Percentiles rank a stretch among this genome's conserved stretches.
Conservation (phyloP, 2,888 invertebrate species). For the Phengaris arion region DNA sequence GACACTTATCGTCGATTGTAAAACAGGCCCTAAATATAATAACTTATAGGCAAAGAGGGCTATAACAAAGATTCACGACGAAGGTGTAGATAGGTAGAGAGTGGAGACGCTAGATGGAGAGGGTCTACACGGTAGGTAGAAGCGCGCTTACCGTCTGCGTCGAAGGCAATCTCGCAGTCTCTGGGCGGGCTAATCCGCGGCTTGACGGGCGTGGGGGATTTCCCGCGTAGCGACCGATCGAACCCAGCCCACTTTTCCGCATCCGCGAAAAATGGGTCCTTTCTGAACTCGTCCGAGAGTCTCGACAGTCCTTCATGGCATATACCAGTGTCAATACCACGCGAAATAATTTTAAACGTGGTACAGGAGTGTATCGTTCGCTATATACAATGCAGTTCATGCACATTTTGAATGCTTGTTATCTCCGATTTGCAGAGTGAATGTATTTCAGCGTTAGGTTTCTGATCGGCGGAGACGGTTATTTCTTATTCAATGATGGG, state of each 20-base stretch:
- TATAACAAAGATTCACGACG: slow-evolving; percentile 55
- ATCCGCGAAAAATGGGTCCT: slow-evolving; percentile 75
- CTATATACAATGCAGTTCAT: slow-evolving; percentile 75
- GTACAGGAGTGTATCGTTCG: slow-evolving; percentile 68
- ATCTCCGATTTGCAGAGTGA: slow-evolving; percentile 32
- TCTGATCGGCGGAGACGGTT: slow-evolving; percentile 1
- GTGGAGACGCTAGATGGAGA: neutral
- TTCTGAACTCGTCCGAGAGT: slow-evolving; percentile 73
- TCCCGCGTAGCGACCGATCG: slow-evolving; percentile 80
- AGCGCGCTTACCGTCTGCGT: slow-evolving; percentile 84
- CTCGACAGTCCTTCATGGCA: slow-evolving; percentile 73
- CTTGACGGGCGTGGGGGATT: slow-evolving; percentile 86
- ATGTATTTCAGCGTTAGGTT: slow-evolving; percentile 25
- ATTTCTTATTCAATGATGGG: slow-evolving; percentile 44
- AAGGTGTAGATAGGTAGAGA: slow-evolving; percentile 34
- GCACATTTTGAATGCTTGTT: slow-evolving; percentile 51
- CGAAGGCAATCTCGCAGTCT: slow-evolving; percentile 85
- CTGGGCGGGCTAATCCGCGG: slow-evolving; percentile 84
- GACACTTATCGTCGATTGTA: no score
- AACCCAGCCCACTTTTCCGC: slow-evolving; percentile 76
- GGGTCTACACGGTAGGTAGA: neutral
- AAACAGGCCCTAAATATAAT: neutral
- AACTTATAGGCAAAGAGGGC: neutral
- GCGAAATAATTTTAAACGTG: slow-evolving; percentile 36
- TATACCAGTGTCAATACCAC: slow-evolving; percentile 68